Base-by-base conservation (phyloP, 2,797 vertebrate genomes). In the Hoplostethus atlanticus region DNA sequence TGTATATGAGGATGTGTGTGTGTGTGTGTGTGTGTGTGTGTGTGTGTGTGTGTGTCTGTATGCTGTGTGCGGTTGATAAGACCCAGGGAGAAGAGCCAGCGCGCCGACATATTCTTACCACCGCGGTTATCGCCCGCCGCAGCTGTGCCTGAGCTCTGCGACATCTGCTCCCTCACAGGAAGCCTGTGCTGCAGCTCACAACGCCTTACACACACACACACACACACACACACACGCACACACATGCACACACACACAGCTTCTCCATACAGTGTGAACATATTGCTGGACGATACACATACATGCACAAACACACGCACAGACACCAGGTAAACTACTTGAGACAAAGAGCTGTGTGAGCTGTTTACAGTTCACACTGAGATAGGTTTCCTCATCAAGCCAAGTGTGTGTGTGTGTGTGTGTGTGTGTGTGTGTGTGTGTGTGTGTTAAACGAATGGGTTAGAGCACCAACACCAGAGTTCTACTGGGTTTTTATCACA, bases 151-250 rank as follows among this genome's bases (percentile, higher is more conserved):
- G 87, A 93, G 92, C 91, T 90, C 89, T 87, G 89, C 89, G 89
- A 94, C 95, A 95, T 95, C 94, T 95, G 94, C 93, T 93, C 90
- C 91, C 87, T 91, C 90, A 93, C 93, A 94, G 93, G 92, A 94
- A 94, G 92, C 91, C 91, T 90, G 86, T 89, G 86, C 90, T 90
- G 87, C 77, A 81, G 82, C 88, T 91, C 89, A 87, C 83, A 92
- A 89, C 87, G 87, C 91, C 87, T 89, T 76, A 42, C 84, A 62
- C 81, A 44, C 77, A 60, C 56, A 34, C 64, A 40, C 76, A 57
- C 76, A 40, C 61, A 3, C 52, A 40, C 73, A 17, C 64, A 59
- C 66, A 61, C 64, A 36, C 64, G 21, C 66, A 53, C 66, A 28
- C 60, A 30, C 36, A 57, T 53, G 55, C 7, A 62, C 64, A 53